phyloP scores from a whole-genome alignment of 2,888 invertebrate genomes.

The Rotaria macrura region DNA sequence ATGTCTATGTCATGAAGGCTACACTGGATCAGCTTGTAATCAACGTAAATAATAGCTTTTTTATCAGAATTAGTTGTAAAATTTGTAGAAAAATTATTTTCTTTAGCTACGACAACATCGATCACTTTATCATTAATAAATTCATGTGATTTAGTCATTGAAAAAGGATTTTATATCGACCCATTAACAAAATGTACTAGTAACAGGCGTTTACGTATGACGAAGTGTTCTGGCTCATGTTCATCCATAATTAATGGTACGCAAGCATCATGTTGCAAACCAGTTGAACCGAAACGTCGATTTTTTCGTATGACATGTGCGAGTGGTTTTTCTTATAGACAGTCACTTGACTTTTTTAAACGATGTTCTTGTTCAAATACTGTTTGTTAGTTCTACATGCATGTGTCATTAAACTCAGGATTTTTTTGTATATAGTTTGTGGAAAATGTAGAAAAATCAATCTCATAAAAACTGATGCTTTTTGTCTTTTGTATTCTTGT shows the following conservation, averaged over 20 bases:
- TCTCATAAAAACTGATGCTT: not conserved
- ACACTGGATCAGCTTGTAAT: not conserved
- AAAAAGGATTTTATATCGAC: not conserved
- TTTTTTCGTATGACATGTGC: slow-evolving; percentile 17
- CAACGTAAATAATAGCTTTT: not conserved
- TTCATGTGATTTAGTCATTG: not conserved
- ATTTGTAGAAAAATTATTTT: not conserved
- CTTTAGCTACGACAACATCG: not conserved
- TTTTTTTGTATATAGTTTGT: not conserved
- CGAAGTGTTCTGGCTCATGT: not conserved
- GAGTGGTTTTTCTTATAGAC: not conserved
- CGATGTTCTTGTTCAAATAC: not conserved
- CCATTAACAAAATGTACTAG: slow-evolving; percentile 17
- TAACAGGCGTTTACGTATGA: not conserved
- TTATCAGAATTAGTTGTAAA: not conserved
- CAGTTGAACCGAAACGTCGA: not conserved
- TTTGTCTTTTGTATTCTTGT: not conserved
- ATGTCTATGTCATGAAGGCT: not conserved
- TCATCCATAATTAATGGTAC: not conserved
- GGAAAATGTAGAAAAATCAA: not conserved
- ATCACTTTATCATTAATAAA: not conserved
- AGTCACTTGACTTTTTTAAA: slow-evolving; percentile 14
- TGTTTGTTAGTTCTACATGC: not conserved
- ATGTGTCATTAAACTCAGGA: not conserved
- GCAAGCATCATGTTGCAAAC: not conserved